These are phyloP conservation scores for Sphenopsis melanotis DNA, from an alignment of 2,797 vertebrate species.

Conservation along the genomic window DNA sequence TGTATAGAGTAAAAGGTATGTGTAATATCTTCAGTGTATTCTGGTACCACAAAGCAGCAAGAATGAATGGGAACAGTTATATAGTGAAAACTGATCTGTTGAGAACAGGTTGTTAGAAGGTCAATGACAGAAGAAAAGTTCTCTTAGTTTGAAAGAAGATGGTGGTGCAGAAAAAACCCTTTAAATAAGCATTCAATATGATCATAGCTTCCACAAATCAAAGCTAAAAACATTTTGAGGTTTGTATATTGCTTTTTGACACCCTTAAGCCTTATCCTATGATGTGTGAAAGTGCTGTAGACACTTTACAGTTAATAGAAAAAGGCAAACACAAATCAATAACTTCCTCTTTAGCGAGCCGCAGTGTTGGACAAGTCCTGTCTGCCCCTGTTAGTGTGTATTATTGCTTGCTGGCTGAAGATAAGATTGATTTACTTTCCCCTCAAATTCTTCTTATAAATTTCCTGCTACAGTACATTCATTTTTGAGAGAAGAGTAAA, in stretches of 20 bases:
- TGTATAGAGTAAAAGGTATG: neutral
- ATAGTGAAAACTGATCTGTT: neutral
- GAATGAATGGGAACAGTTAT: neutral
- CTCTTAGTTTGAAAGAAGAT: neutral
- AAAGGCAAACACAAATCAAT: constrained; percentile 57
- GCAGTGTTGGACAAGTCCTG: neutral
- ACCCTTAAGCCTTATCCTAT: constrained; percentile 1
- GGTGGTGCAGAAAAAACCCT: neutral
- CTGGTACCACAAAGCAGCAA: neutral
- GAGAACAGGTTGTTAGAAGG: neutral
- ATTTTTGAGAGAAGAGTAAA: constrained; percentile 13
- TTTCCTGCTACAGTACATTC: constrained; percentile 1
- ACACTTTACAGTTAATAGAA: constrained; percentile 1
- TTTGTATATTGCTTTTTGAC: constrained; percentile 34
- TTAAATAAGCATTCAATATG: neutral
- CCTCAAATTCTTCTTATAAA: neutral
- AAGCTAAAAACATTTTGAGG: neutral
- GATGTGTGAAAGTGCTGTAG: constrained; percentile 22
- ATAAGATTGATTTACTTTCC: constrained; percentile 38
- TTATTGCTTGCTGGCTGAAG: constrained; percentile 9
- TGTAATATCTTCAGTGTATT: neutral
- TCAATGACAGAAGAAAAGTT: neutral
- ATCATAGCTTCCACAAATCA: constrained; percentile 17
- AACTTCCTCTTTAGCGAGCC: neutral
- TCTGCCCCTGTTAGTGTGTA: neutral